Percentiles rank a stretch among this genome's conserved stretches.
These are phyloP conservation scores for Anser brachyrhynchus DNA, from an alignment of 2,113 vertebrate genomes.

Conservation along the genomic window DNA sequence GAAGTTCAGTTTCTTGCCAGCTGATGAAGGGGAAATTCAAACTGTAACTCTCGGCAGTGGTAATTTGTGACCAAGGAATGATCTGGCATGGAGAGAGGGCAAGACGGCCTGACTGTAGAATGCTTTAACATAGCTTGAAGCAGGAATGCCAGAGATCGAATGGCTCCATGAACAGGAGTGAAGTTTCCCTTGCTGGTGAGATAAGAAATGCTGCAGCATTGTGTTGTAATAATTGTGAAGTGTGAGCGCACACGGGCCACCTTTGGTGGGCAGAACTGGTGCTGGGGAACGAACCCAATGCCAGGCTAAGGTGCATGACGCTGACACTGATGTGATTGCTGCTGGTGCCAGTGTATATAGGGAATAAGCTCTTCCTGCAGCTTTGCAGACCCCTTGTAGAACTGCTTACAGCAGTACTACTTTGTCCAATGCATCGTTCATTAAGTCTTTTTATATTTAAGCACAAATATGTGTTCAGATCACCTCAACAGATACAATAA, in stretches of 20 bases:
- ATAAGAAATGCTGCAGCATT: not conserved
- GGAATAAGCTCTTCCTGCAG: too few relatives aligned
- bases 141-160: not conserved
- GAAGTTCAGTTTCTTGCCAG: not conserved
- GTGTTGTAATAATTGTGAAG: not conserved
- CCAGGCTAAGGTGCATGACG: too few relatives aligned
- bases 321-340: too few relatives aligned
- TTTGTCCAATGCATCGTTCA: not conserved
- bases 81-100: not conserved
- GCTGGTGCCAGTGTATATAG: too few relatives aligned
- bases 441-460: not conserved
- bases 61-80: not conserved
- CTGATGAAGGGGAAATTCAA: not conserved
- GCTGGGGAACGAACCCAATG: too few relatives aligned
- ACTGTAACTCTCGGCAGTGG: not conserved
- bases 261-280: not conserved
- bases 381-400: too few relatives aligned
- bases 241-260: not conserved
- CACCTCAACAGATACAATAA: not conserved
- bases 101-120: not conserved
- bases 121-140: not conserved
- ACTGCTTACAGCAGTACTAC: too few relatives aligned
- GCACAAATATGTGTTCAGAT: not conserved
- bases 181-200: not conserved
- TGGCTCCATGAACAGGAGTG: not conserved